A percentile compares a stretch with the other conserved stretches of the same genome.
Evolutionary conservation across 2,113 vertebrate genomes (phyloP).

Genomic region (Machaerirhynchus nigripectus): DNA sequence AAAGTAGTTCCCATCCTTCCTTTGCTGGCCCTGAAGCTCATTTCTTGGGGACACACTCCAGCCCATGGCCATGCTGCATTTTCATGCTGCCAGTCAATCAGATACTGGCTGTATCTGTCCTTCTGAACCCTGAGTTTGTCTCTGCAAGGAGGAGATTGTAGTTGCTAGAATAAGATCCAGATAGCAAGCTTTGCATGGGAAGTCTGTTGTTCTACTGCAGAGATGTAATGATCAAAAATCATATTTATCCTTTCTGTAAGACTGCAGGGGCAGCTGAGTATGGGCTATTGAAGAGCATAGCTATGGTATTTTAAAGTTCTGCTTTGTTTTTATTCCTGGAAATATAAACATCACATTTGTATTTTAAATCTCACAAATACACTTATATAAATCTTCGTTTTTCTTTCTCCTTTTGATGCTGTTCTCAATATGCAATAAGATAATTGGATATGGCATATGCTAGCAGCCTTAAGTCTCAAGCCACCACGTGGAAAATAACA

Average conservation of each 20-base stretch:
- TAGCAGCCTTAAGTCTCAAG: background rate
- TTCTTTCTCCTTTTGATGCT: background rate
- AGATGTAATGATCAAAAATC: background rate
- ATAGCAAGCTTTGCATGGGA: background rate
- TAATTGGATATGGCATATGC: background rate
- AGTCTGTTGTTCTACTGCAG: background rate
- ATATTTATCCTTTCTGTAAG: background rate
- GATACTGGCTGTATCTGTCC: background rate
- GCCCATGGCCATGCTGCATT: background rate
- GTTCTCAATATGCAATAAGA: background rate
- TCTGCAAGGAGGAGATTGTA: background rate
- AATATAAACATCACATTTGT: background rate
- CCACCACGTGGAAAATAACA: background rate
- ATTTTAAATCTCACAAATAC: constrained; percentile 12
- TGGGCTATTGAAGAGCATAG: background rate
- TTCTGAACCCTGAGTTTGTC: background rate
- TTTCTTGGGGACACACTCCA: background rate
- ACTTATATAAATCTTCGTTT: background rate
- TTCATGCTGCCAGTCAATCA: background rate
- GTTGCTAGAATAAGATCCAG: background rate
- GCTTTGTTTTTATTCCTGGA: constrained; percentile 8
- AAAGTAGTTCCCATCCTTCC: background rate
- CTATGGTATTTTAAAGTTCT: constrained; percentile 5
- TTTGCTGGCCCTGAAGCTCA: background rate
- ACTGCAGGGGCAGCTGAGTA: background rate